Conservation (phyloP, 1,140 invertebrate genomes). For the Adoxophyes honmai region DNA sequence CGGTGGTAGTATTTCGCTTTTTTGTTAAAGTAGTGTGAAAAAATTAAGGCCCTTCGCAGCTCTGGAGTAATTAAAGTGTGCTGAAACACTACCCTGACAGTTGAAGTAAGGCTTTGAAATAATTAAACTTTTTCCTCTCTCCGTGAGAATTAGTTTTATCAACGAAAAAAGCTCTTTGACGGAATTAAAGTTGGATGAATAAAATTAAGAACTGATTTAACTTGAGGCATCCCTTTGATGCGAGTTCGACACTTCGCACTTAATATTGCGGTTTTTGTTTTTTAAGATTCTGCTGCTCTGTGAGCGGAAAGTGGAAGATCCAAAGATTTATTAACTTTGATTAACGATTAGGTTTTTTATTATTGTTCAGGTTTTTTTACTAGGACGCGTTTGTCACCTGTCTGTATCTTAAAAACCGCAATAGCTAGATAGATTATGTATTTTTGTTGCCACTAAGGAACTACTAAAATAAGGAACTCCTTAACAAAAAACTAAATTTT, state of each 20-base stretch:
- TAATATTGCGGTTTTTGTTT: slow-evolving; percentile 9
- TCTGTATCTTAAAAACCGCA: too few relatives aligned
- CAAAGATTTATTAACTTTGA: neutral
- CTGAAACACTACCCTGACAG: slow-evolving; percentile 3
- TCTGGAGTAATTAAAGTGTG: neutral
- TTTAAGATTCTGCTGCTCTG: neutral
- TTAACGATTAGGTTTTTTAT: too few relatives aligned
- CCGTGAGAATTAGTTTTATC: slow-evolving; percentile 17
- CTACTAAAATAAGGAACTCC: too few relatives aligned
- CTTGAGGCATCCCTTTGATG: slow-evolving; percentile 14
- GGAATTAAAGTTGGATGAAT: slow-evolving; percentile 19
- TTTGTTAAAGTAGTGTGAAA: too few relatives aligned
- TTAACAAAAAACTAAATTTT: too few relatives aligned
- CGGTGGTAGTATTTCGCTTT: too few relatives aligned
- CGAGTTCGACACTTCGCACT: slow-evolving; percentile 12
- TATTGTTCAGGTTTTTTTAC: too few relatives aligned
- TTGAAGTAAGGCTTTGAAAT: slow-evolving; percentile 14
- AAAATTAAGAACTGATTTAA: slow-evolving; percentile 22
- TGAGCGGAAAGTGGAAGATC: neutral
- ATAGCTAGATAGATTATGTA: too few relatives aligned
- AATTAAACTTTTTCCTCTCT: slow-evolving; percentile 17
- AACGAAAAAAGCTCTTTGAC: slow-evolving; percentile 18
- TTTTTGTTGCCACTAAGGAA: too few relatives aligned
- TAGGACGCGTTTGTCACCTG: too few relatives aligned
- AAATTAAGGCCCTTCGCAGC: too few relatives aligned